Conservation (phyloP, 2,797 vertebrate genomes). For the Australoheros facetus region DNA sequence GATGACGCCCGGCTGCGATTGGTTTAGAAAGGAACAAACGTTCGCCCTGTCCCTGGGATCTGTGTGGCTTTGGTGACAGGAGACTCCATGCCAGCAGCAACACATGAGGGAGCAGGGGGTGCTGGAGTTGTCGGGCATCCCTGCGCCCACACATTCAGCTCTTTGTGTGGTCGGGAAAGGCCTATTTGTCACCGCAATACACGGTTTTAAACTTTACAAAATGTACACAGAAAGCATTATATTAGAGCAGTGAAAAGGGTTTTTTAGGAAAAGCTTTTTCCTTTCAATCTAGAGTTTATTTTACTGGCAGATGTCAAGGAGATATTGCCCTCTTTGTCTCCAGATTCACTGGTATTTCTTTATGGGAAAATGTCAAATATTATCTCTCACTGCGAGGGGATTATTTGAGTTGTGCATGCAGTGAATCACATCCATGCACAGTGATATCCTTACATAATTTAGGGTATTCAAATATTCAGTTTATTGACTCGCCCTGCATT, state of each 20-base stretch:
- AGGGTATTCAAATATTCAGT: conserved; percentile 21
- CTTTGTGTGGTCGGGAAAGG: conserved; percentile 45
- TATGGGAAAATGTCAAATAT: conserved; percentile 53
- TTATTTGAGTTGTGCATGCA: conserved; percentile 31
- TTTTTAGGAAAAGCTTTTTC: conserved; percentile 2
- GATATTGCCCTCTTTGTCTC: conserved; percentile 48
- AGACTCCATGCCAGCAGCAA: conserved; percentile 43
- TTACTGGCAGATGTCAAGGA: conserved; percentile 48
- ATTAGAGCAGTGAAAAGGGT: conserved; percentile 1
- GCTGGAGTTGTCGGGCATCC: conserved; percentile 26
- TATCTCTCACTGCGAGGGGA: conserved; percentile 38
- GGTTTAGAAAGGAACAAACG: conserved; percentile 54
- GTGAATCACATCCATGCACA: conserved; percentile 37
- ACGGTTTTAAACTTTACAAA: conserved; percentile 29
- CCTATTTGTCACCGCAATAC: conserved; percentile 29
- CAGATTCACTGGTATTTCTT: conserved; percentile 37
- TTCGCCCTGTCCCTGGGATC: conserved; percentile 38
- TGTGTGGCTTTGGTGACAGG: conserved; percentile 33
- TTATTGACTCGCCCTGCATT: conserved; percentile 29
- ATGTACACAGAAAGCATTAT: neutral
- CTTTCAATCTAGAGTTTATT: conserved; percentile 20
- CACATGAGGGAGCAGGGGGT: conserved; percentile 38
- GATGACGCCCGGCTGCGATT: conserved; percentile 30
- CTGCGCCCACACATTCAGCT: conserved; percentile 44
- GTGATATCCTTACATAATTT: conserved; percentile 47